These are phyloP conservation scores for Altica lythri DNA, from an alignment of 2,888 invertebrate species.

Conservation along the genomic window DNA sequence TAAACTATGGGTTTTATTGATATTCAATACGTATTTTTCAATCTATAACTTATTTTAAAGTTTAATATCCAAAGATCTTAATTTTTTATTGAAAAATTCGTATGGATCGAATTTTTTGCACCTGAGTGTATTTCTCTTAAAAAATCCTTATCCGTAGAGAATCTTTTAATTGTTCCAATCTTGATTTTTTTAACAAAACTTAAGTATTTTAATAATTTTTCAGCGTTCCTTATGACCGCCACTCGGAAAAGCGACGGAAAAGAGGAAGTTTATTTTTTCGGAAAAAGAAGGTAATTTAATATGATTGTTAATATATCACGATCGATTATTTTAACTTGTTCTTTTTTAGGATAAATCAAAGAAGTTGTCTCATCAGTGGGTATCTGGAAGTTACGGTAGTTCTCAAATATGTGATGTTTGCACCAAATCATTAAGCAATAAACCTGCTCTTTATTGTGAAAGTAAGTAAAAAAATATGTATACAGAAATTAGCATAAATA, in stretches of 20 bases:
- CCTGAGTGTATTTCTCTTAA: conserved; percentile 3
- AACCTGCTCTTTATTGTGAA: conserved; percentile 83
- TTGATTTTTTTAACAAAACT: background rate
- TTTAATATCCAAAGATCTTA: too few relatives aligned
- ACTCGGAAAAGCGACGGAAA: conserved; percentile 84
- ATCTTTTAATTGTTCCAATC: too few relatives aligned
- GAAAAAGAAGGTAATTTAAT: conserved; percentile 75
- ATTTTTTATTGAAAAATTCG: too few relatives aligned
- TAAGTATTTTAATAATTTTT: conserved; percentile 33
- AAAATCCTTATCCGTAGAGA: too few relatives aligned
- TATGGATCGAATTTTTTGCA: too few relatives aligned
- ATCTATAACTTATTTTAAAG: too few relatives aligned
- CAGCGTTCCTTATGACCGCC: conserved; percentile 71
- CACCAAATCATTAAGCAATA: conserved; percentile 76
- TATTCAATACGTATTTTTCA: too few relatives aligned
- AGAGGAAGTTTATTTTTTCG: conserved; percentile 89
- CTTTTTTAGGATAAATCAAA: conserved; percentile 72
- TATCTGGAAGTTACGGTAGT: conserved; percentile 66
- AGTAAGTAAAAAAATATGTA: conserved; percentile 62
- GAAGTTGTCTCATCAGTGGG: conserved; percentile 77
- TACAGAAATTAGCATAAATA: background rate
- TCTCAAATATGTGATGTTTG: conserved; percentile 79
- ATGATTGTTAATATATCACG: background rate
- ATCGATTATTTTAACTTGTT: background rate
- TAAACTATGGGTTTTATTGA: too few relatives aligned